phyloP scores from a whole-genome alignment of 2,888 invertebrate genomes.

The Lithophane semibrunnea region DNA sequence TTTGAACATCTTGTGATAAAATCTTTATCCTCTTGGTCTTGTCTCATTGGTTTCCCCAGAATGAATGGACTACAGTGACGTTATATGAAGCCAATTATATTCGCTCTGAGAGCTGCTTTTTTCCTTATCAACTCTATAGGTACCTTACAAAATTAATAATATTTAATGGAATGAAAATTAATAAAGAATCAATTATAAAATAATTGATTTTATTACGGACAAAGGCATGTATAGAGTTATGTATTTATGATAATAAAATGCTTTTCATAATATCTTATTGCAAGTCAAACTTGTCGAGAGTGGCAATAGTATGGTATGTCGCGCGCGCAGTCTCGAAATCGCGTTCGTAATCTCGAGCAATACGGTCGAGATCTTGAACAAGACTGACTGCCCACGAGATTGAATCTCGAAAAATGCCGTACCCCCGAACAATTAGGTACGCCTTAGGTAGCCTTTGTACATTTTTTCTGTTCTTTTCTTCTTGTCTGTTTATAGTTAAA shows the following conservation, averaged over 20 bases:
- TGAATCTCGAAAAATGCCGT: background rate
- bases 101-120: background rate
- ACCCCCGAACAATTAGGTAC: too few species aligned
- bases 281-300: background rate
- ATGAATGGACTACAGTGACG: background rate
- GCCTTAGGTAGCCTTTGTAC: too few species aligned
- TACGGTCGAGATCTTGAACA: background rate
- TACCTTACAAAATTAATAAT: background rate
- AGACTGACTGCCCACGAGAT: background rate
- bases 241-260: background rate
- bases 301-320: background rate
- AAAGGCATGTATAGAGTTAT: background rate
- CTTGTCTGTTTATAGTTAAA: too few species aligned
- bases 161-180: background rate
- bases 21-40: conserved; percentile 12
- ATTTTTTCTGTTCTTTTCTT: too few species aligned
- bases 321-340: background rate
- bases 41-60: conserved; percentile 9
- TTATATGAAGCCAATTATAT: too few species aligned
- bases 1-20: background rate
- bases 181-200: background rate
- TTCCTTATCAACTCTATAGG: background rate
- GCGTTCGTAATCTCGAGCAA: background rate
- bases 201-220: background rate
- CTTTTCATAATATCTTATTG: background rate